These are phyloP conservation scores for Pammene aurita DNA, from an alignment of 2,888 invertebrate genomes.

Conservation along the genomic window DNA sequence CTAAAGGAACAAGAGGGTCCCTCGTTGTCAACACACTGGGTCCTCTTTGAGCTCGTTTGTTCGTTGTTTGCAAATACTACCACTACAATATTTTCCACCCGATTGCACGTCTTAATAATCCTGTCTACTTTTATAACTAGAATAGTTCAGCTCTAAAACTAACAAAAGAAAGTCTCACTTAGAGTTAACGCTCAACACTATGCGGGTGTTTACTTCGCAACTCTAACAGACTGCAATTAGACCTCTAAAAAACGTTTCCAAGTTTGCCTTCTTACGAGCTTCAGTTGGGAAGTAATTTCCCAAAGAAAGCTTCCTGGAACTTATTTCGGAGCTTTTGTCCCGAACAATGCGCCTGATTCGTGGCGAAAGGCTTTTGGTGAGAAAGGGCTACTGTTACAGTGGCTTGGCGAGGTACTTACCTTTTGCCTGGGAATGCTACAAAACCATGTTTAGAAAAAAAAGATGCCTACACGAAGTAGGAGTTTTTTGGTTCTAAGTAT, in stretches of 20 bases:
- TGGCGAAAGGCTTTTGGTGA: slow-evolving; percentile 52
- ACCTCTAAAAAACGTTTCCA: slow-evolving; percentile 6
- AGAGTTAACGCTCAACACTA: not conserved
- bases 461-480: too few relatives aligned
- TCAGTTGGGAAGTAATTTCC: slow-evolving; percentile 68
- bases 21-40: too few relatives aligned
- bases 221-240: slow-evolving; percentile 30
- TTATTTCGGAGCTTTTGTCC: slow-evolving; percentile 73
- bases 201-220: slow-evolving; percentile 32
- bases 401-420: not conserved
- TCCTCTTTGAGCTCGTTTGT: too few relatives aligned
- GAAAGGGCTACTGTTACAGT: not conserved
- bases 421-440: too few relatives aligned
- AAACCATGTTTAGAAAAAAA: too few relatives aligned
- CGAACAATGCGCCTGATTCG: slow-evolving; percentile 75
- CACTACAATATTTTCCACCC: too few relatives aligned
- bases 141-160: not conserved
- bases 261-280: slow-evolving; percentile 14
- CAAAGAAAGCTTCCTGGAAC: slow-evolving; percentile 69
- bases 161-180: not conserved
- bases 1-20: too few relatives aligned
- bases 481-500: too few relatives aligned
- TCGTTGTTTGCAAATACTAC: too few relatives aligned
- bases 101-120: too few relatives aligned
- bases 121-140: not conserved